A percentile compares a stretch with the other conserved stretches of the same genome.
These are phyloP conservation scores for Leucoraja erinaceus DNA, from an alignment of 2,113 vertebrate species.

Conservation along the genomic window DNA sequence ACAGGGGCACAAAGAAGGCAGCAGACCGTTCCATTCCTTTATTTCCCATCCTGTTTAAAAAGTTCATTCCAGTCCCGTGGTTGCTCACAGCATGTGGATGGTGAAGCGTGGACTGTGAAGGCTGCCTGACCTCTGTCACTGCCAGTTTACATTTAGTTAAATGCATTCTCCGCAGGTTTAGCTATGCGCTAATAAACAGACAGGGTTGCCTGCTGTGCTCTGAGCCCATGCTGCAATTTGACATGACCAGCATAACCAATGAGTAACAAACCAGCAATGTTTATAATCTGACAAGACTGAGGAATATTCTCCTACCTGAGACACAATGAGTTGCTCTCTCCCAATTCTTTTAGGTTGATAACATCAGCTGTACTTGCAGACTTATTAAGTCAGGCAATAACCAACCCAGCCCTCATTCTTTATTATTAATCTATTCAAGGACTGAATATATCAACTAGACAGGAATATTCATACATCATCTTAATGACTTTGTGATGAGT, in stretches of 20 bases:
- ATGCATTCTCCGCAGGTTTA: too few relatives aligned
- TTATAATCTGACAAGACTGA: neutral
- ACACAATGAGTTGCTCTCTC: neutral
- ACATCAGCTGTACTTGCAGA: neutral
- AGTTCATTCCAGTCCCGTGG: too few relatives aligned
- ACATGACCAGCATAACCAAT: constrained; percentile 25
- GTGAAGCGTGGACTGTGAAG: too few relatives aligned
- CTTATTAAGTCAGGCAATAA: neutral
- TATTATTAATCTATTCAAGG: neutral
- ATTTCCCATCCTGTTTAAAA: too few relatives aligned
- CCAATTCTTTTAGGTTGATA: neutral
- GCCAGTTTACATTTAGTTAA: too few relatives aligned
- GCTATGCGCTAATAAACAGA: neutral
- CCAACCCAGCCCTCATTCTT: neutral
- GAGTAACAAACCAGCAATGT: neutral
- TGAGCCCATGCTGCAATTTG: constrained; percentile 19
- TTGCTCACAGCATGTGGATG: too few relatives aligned
- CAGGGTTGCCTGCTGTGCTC: constrained; percentile 3
- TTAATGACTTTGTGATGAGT: neutral
- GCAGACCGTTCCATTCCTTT: too few relatives aligned
- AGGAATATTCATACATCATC: neutral
- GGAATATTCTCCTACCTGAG: neutral
- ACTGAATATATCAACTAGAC: neutral
- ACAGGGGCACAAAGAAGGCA: too few relatives aligned
- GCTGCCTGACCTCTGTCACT: too few relatives aligned